Evolutionary conservation across 2,888 invertebrate species (phyloP).

Genomic region (Latheticus oryzae): DNA sequence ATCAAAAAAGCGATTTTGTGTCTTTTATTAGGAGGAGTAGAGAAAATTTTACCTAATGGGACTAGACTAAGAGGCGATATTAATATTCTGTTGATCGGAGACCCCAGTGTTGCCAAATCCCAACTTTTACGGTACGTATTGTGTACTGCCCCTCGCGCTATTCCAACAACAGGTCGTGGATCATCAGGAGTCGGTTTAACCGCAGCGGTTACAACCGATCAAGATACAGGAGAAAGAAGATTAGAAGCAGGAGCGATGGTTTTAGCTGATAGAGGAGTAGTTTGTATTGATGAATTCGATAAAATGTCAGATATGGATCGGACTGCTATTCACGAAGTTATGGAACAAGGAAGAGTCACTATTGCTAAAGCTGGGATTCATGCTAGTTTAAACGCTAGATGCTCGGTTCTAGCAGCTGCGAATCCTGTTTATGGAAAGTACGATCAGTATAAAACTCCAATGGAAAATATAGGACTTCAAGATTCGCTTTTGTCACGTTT

Average conservation of each 20-base stretch:
- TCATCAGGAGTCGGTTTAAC: constrained; percentile 99
- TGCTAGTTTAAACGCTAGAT: constrained; percentile 95
- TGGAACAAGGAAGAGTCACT: constrained; percentile 98
- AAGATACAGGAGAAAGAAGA: constrained; percentile 81
- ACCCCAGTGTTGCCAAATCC: constrained; percentile 99
- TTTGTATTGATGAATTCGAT: constrained; percentile 98
- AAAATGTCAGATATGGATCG: constrained; percentile 99
- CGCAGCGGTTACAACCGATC: constrained; percentile 96
- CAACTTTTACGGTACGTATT: constrained; percentile 94
- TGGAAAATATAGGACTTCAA: constrained; percentile 99
- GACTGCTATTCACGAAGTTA: constrained; percentile 99
- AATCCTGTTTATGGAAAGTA: constrained; percentile 99
- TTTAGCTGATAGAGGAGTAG: constrained; percentile 97
- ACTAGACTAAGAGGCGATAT: constrained; percentile 86
- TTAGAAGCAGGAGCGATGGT: constrained; percentile 99
- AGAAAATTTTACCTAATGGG: constrained; percentile 92
- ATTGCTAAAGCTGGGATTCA: constrained; percentile 99
- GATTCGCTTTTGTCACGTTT: constrained; percentile 97
- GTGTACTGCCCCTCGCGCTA: constrained; percentile 93
- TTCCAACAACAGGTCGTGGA: constrained; percentile 97
- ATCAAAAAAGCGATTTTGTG: constrained; percentile 97
- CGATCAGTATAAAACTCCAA: constrained; percentile 98
- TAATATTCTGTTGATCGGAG: constrained; percentile 82
- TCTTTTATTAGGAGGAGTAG: constrained; percentile 92
- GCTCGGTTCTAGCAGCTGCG: constrained; percentile 98